Base-by-base conservation (phyloP, 2,888 invertebrate genomes). In the Cephus rjabovi region DNA sequence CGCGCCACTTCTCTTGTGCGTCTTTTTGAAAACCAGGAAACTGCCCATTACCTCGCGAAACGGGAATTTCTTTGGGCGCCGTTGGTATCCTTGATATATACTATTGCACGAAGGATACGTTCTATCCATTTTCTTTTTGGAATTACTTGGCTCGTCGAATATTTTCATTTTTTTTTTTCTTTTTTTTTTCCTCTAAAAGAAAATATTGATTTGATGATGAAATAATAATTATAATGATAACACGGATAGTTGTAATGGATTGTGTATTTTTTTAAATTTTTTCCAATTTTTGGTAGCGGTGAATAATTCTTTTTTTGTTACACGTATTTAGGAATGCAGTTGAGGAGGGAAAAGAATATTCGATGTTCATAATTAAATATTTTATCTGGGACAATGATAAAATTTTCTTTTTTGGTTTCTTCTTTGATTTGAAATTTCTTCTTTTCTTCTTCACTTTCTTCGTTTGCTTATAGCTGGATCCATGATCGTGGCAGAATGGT, bases 401-500 rank as follows among this genome's bases (percentile, higher is more conserved):
- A 2, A 9, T 9, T 40, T 23, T 23, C 0, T 6, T 56, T 56
- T 56, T 23, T 56, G 23, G 0, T 56, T 56, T 56, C 23, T 23
- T 1, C 23, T 23, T 56, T 23, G 56, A 56, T 23, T 56, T 56
- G 23, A 9, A 56, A 56, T 56, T 56, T 56, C 2, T 56, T 9
- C 56, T 56, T 23, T 56, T 56, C 23, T 56, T 56, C 56, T 56
- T 56, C 56, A 56, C 9, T 23, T 56, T 23, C 23, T 56, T 56
- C 23, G 56, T 56, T 56, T 56, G 15, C 23, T 87, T 88, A 1
- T 84, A 90, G 90, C 79, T 87, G 85, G 83, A 87, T 86, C 87
- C 84, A 90, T 89, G 90, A 89, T 87, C 81, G 83, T 79, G 85
- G 78, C 88, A 90, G 87, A 86, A 91, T 91, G 91, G 89, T 91